Percentiles rank a stretch among this genome's conserved stretches.
phyloP scores from a whole-genome alignment of 2,113 vertebrate genomes.

The Plecotus auritus region DNA sequence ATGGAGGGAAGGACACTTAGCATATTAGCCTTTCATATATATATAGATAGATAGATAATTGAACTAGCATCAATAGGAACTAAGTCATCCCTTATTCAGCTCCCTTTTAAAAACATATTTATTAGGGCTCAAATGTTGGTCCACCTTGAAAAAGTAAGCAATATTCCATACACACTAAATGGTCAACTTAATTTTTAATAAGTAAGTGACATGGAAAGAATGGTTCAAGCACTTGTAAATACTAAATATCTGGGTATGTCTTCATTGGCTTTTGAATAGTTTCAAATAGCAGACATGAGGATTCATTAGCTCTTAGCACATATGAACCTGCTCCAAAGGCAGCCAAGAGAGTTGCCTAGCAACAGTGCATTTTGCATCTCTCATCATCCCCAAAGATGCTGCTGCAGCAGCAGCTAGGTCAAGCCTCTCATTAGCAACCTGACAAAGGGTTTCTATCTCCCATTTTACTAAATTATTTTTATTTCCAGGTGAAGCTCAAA shows the following conservation, averaged over 20 bases:
- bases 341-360: constrained; percentile 64
- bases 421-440: constrained; percentile 68
- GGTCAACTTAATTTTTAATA: constrained; percentile 48
- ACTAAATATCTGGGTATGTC: constrained; percentile 69
- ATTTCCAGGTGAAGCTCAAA: constrained; percentile 52
- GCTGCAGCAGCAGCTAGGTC: constrained; percentile 59
- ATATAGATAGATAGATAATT: neutral
- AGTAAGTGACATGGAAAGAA: constrained; percentile 59
- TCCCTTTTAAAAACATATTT: constrained; percentile 50
- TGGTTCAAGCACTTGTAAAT: constrained; percentile 55
- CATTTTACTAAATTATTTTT: constrained; percentile 55
- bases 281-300: constrained; percentile 66
- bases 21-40: no score
- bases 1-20: no score
- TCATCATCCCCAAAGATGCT: constrained; percentile 54
- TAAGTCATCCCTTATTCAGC: constrained; percentile 17
- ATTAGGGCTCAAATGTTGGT: constrained; percentile 18
- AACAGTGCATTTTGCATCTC: constrained; percentile 74
- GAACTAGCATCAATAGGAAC: neutral
- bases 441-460: constrained; percentile 63
- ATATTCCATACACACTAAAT: constrained; percentile 36
- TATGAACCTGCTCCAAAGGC: constrained; percentile 66
- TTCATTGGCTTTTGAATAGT: constrained; percentile 67
- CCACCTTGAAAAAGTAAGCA: constrained; percentile 49
- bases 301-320: constrained; percentile 71